Evolutionary conservation across 2,888 invertebrate genomes (phyloP).

Genomic region (Oxyteleia sp.): DNA sequence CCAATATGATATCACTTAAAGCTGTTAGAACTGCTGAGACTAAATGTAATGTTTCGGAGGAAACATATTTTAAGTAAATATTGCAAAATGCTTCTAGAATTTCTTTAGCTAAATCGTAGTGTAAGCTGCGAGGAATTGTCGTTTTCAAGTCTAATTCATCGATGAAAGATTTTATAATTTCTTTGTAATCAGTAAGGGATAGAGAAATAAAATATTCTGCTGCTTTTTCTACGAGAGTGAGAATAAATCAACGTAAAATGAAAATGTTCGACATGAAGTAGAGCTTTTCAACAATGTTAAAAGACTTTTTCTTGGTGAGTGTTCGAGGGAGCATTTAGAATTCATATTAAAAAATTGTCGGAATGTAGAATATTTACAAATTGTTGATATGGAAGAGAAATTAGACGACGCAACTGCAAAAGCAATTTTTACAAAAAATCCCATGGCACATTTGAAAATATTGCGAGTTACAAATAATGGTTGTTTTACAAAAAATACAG

Average conservation of each 20-base stretch:
- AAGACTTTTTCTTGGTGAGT: background rate
- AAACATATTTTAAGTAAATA: slow-evolving; percentile 4
- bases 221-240: too few species aligned
- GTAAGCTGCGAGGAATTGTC: background rate
- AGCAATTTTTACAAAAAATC: background rate
- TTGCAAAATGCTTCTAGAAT: background rate
- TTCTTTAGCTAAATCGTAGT: background rate
- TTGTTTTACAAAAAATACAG: background rate
- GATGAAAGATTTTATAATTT: background rate
- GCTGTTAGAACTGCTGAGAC: background rate
- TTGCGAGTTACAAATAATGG: background rate
- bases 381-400: background rate
- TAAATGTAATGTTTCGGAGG: background rate
- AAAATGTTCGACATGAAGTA: too few species aligned
- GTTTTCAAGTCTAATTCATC: background rate
- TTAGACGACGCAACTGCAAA: background rate
- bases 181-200: too few species aligned
- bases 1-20: background rate
- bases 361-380: background rate
- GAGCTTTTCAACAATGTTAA: background rate
- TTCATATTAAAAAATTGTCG: background rate
- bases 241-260: too few species aligned
- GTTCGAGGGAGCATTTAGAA: background rate
- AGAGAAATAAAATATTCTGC: too few species aligned
- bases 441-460: background rate